Evolutionary conservation across 53 echinoderm and acorn worm species (phyloP).

Genomic region (Holothuria leucospilota): DNA sequence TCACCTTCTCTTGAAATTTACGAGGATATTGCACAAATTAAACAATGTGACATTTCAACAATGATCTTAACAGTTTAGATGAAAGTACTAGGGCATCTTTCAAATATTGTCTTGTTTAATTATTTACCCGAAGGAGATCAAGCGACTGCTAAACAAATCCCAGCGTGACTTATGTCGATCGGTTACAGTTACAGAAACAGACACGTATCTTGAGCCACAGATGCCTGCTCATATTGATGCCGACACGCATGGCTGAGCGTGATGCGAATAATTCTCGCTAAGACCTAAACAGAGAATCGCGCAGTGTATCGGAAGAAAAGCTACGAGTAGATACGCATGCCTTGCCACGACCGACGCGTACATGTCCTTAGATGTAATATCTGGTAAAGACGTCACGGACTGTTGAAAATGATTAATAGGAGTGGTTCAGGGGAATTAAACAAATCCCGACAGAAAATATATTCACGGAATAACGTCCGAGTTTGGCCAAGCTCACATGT

Average conservation of each 20-base stretch:
- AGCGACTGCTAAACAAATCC: slow-evolving; percentile 5
- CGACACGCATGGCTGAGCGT: background rate
- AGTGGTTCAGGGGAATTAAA: background rate
- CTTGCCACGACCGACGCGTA: too few species aligned
- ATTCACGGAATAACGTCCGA: too few species aligned
- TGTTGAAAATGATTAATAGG: slow-evolving; percentile 27
- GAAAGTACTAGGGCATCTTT: background rate
- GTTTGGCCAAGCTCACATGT: too few species aligned
- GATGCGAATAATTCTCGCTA: background rate
- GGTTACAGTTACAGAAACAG: background rate
- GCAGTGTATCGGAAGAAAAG: too few species aligned
- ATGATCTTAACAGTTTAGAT: too few species aligned
- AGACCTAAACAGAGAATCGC: slow-evolving; percentile 7
- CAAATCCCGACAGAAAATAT: too few species aligned
- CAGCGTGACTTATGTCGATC: slow-evolving; percentile 23
- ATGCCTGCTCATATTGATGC: background rate
- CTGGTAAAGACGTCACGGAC: background rate
- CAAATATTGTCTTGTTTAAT: slow-evolving; percentile 7
- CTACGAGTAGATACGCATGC: too few species aligned
- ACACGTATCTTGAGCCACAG: background rate
- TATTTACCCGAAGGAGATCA: slow-evolving; percentile 13
- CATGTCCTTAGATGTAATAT: too few species aligned
- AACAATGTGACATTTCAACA: too few species aligned
- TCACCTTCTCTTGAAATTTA: too few species aligned
- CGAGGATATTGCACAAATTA: too few species aligned